phyloP scores from a whole-genome alignment of 2,113 vertebrate genomes.

The Mobula hypostoma region DNA sequence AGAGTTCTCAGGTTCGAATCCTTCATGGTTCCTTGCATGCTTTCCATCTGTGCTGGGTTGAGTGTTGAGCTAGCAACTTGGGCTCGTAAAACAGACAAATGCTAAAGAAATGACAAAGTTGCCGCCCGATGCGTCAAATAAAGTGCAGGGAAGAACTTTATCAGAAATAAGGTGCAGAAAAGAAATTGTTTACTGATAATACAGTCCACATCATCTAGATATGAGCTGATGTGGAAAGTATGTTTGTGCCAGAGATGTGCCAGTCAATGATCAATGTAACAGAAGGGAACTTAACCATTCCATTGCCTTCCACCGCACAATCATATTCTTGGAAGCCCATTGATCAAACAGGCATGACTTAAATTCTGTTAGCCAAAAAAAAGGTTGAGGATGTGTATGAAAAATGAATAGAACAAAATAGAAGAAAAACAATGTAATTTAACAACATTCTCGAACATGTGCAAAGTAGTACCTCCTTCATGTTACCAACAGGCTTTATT shows the following conservation, averaged over 20 bases:
- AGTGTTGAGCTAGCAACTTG: no score
- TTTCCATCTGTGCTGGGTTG: no score
- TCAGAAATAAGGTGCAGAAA: background rate
- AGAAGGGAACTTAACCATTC: background rate
- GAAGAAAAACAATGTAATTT: background rate
- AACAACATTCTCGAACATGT: background rate
- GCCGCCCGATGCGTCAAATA: no score
- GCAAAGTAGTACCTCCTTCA: background rate
- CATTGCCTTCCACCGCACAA: background rate
- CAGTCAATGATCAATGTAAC: background rate
- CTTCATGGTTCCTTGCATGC: no score
- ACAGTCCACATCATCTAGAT: background rate
- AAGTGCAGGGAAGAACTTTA: no score
- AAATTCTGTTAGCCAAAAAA: background rate
- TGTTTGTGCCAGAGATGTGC: background rate
- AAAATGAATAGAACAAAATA: background rate
- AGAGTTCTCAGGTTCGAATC: no score
- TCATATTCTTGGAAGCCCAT: background rate
- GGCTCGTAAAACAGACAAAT: no score
- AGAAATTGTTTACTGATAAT: background rate
- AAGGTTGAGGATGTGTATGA: background rate
- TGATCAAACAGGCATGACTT: background rate
- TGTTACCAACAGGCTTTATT: background rate
- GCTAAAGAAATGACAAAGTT: no score
- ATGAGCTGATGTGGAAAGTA: background rate